Evolutionary conservation across 2,888 invertebrate genomes (phyloP), one percentile per base, ranked within the genome.

Genomic region (Xylocampa areola): DNA sequence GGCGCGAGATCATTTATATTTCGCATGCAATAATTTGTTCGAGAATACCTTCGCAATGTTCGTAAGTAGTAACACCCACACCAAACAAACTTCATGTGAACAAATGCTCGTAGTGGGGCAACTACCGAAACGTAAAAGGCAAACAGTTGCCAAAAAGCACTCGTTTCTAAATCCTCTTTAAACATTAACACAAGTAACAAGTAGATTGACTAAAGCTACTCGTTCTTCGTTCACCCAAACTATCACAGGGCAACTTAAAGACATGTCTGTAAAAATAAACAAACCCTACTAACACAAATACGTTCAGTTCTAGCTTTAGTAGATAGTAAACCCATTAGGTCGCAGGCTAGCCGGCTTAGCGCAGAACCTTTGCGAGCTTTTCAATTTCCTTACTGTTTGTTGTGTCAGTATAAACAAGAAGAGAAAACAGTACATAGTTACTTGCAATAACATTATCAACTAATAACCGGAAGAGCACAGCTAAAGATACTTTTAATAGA

Each of bases 281-380:
- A 63, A 58, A 40, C 41, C 32, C 19, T 37, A 35, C 33, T 30
- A 64, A 49, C 53, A 73, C 65, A 73, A 69, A 60, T 49, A 66
- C 48, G 36, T 30, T 67, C 37, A 61, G 58, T 54, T 50, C 39
- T 49, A 47, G 49, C 39, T 51, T 51, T 40, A 54, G 69, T 33
- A 60, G 76, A 65, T 55, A 64, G 59, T 62, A 68, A 76, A 60
- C 52, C 66, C 50, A 76, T 68, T 68, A 63, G 60, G 60, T 48
- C 33, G 44, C 40, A 43, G 43, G 54, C 57, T 40, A 53, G 54
- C 50, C 36, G 55, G 62, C 62, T 68, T 66, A 65, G 59, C 54
- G 62, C 51, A 60, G 62, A 54, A 63, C 59, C 73, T 53, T 68
- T 45, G 50, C 58, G 45, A 66, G 60, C 76, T 61, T 65, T 73